phyloP scores from a whole-genome alignment of 2,888 invertebrate genomes.

The Ichneumoninae sp. region DNA sequence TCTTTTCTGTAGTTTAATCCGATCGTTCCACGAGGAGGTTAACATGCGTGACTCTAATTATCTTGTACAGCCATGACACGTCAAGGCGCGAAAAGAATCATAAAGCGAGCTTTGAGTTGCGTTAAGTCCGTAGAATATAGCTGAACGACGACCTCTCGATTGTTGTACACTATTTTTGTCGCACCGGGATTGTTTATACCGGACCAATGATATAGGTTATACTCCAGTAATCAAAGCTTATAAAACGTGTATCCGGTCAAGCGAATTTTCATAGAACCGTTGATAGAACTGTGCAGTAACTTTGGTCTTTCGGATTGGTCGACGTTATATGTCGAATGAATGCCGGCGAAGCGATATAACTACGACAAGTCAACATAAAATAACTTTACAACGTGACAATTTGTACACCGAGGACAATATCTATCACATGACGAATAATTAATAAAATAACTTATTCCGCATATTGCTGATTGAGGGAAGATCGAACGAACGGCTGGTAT shows the following conservation, averaged over 20 bases:
- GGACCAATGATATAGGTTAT: slow-evolving; percentile 3
- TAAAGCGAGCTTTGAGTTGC: neutral
- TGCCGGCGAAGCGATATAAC: too few species aligned
- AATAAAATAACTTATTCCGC: too few species aligned
- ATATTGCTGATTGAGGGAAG: too few species aligned
- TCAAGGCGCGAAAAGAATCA: neutral
- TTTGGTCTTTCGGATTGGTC: too few species aligned
- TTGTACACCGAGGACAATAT: too few species aligned
- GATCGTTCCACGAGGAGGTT: neutral
- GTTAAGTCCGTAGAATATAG: neutral
- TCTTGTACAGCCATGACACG: neutral
- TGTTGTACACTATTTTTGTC: neutral
- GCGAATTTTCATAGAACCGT: neutral
- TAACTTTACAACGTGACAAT: too few species aligned
- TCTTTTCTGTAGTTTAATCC: neutral
- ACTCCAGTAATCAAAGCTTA: neutral
- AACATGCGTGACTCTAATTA: neutral
- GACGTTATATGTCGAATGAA: too few species aligned
- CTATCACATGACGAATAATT: too few species aligned
- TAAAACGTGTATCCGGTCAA: neutral
- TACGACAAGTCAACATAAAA: too few species aligned
- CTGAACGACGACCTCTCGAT: neutral
- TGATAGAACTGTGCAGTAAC: neutral
- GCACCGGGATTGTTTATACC: slow-evolving; percentile 1
- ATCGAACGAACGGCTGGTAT: neutral